These are phyloP conservation scores for Fringilla coelebs DNA, from an alignment of 2,797 vertebrate species.

Conservation along the genomic window DNA sequence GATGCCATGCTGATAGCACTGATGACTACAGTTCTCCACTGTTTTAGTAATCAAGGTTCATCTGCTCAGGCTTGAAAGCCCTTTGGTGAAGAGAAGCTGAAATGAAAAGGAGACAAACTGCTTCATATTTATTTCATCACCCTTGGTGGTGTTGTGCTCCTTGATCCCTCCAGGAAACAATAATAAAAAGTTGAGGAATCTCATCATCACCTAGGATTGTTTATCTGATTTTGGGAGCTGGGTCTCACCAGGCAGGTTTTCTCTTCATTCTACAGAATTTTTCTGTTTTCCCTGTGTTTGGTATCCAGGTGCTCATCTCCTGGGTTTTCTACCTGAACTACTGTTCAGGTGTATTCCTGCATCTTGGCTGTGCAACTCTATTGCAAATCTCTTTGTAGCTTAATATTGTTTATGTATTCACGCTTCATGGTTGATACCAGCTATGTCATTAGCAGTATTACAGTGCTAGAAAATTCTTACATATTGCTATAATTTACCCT, in stretches of 20 bases:
- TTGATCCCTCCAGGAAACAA: neutral
- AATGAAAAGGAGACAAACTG: neutral
- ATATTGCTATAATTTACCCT: neutral
- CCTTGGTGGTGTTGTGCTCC: neutral
- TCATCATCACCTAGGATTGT: neutral
- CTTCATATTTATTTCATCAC: neutral
- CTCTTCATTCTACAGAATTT: neutral
- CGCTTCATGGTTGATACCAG: neutral
- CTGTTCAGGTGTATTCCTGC: neutral
- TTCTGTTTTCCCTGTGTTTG: neutral
- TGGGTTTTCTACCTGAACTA: neutral
- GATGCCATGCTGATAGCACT: neutral
- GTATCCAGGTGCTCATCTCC: fast-evolving
- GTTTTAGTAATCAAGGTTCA: neutral
- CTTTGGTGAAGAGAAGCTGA: neutral
- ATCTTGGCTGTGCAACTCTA: neutral
- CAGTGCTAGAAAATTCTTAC: neutral
- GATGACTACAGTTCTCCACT: neutral
- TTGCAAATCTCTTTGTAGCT: neutral
- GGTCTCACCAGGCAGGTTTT: neutral
- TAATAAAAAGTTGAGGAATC: neutral
- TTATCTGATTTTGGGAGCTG: neutral
- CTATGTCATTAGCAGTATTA: neutral
- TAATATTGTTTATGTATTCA: neutral
- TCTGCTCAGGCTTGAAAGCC: neutral